A percentile compares a stretch with the other conserved stretches of the same genome.
phyloP scores from a whole-genome alignment of 2,113 vertebrate species.

The Orthonyx spaldingii region DNA sequence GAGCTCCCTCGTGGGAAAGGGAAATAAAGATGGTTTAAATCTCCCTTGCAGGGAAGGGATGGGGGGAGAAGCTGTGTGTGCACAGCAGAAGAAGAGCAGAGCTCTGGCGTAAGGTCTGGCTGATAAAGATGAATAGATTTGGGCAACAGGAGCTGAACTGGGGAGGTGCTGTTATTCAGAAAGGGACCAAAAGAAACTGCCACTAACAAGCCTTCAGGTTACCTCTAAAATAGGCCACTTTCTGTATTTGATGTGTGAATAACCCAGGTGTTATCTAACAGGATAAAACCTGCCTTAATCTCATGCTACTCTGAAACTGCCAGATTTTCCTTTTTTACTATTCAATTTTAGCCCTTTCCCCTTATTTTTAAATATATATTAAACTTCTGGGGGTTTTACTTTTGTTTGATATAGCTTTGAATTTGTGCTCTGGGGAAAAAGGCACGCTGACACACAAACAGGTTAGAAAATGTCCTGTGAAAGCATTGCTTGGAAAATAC shows the following conservation, averaged over 20 bases:
- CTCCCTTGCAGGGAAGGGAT: neutral
- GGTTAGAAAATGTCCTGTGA: neutral
- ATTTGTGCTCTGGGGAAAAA: neutral
- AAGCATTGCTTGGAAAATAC: neutral
- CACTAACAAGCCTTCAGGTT: neutral
- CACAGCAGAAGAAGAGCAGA: neutral
- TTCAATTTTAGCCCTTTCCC: neutral
- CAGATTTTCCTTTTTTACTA: neutral
- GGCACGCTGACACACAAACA: neutral
- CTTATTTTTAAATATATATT: neutral
- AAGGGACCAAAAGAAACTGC: neutral
- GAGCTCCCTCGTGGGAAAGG: neutral
- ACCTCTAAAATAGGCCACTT: neutral
- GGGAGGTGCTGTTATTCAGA: neutral
- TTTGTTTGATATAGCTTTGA: neutral
- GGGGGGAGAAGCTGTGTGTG: neutral
- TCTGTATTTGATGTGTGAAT: neutral
- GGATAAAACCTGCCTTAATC: neutral
- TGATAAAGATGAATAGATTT: neutral
- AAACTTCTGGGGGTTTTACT: neutral
- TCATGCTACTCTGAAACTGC: neutral
- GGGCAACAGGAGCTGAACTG: neutral
- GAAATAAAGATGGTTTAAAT: neutral
- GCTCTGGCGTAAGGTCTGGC: neutral
- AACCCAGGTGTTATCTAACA: neutral